phyloP scores from a whole-genome alignment of 2,797 vertebrate species.

The Chelon labrosus region DNA sequence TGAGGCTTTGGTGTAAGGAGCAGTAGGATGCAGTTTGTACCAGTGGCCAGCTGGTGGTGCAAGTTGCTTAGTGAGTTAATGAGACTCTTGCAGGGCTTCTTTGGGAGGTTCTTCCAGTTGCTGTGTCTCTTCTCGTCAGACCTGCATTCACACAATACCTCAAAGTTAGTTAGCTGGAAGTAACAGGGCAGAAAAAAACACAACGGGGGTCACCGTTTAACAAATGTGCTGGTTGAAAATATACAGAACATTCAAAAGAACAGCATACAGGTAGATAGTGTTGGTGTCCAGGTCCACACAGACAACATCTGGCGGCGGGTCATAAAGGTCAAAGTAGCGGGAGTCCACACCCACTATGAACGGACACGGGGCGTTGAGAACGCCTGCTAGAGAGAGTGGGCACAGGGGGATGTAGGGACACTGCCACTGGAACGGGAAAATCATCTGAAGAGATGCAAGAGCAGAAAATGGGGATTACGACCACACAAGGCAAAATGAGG shows the following conservation, averaged over 20 bases:
- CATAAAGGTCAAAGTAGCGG: constrained; percentile 98
- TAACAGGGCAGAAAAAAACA: background rate
- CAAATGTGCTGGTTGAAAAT: background rate
- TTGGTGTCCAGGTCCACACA: constrained; percentile 99
- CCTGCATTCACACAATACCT: constrained; percentile 76
- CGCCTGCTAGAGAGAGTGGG: constrained; percentile 93
- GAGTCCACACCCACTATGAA: constrained; percentile 99
- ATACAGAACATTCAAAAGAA: background rate
- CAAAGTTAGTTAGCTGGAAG: constrained; percentile 13
- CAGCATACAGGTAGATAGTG: constrained; percentile 94
- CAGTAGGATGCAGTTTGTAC: constrained; percentile 75
- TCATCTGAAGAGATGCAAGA: constrained; percentile 88
- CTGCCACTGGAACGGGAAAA: constrained; percentile 99
- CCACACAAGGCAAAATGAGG: background rate
- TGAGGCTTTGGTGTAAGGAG: background rate
- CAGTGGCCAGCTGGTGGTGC: constrained; percentile 89
- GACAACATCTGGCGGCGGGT: constrained; percentile 96
- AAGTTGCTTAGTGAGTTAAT: constrained; percentile 90
- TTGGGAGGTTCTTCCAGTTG: constrained; percentile 98
- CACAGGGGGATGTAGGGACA: constrained; percentile 99
- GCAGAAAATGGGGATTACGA: background rate
- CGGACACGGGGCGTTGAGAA: constrained; percentile 95
- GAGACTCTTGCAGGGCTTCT: constrained; percentile 95
- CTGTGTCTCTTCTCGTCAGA: constrained; percentile 94
- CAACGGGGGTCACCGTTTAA: background rate